These are phyloP conservation scores for Sitodiplosis mosellana DNA, from an alignment of 1,140 invertebrate genomes.

Conservation along the genomic window DNA sequence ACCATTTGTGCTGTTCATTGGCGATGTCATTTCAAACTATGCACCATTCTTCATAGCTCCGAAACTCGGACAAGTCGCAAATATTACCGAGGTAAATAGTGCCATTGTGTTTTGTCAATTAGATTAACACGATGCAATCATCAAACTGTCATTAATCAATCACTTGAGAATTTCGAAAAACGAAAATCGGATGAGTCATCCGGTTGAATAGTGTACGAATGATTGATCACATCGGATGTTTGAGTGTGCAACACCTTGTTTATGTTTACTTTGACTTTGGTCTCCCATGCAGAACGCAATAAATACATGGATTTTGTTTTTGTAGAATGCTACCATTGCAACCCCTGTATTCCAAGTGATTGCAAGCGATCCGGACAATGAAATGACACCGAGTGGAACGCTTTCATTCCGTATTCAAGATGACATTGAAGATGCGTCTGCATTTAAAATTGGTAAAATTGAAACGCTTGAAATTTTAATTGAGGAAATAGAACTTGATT, in stretches of 20 bases:
- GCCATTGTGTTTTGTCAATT: too few species aligned
- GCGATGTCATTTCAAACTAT: conserved; percentile 67
- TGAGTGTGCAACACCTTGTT: not conserved
- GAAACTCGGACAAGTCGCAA: conserved; percentile 44
- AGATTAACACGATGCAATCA: too few species aligned
- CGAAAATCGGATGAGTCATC: not conserved
- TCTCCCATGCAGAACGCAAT: not conserved
- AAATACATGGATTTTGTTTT: conserved; percentile 6
- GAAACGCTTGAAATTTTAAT: conserved; percentile 4
- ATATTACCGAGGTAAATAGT: conserved; percentile 40
- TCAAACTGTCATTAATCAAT: too few species aligned
- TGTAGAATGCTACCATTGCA: conserved; percentile 49
- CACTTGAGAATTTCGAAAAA: too few species aligned
- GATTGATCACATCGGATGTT: too few species aligned
- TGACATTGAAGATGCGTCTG: conserved; percentile 41
- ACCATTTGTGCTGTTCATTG: conserved; percentile 46
- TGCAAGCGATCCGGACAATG: conserved; percentile 61
- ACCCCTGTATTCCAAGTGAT: conserved; percentile 58
- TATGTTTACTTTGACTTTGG: not conserved
- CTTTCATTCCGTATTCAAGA: conserved; percentile 53
- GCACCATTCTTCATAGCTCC: conserved; percentile 59
- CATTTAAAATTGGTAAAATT: conserved; percentile 46
- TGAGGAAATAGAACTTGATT: too few species aligned
- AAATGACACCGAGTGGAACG: conserved; percentile 49
- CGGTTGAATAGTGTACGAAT: too few species aligned